A percentile compares a stretch with the other conserved stretches of the same genome.
Evolutionary conservation across 64 coral and sea anemone genomes (phyloP).

Genomic region (Pachyseris speciosa): DNA sequence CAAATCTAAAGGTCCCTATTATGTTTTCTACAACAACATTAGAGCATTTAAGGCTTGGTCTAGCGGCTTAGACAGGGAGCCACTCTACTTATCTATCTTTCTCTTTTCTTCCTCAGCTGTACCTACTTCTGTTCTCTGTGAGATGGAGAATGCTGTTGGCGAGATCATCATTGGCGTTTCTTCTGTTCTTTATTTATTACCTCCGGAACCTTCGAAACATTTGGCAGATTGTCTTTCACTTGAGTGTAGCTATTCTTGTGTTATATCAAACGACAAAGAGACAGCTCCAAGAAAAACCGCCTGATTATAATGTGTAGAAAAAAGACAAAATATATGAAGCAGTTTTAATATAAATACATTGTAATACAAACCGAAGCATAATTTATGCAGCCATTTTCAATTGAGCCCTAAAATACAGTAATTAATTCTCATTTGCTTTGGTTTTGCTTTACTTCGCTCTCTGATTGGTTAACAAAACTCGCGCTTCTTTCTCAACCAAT

Average conservation of each 20-base stretch:
- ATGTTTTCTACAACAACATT: no score
- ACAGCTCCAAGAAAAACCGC: slow-evolving; percentile 79
- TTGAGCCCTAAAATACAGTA: no score
- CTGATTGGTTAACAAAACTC: no score
- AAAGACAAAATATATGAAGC: neutral
- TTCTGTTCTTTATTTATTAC: slow-evolving; percentile 67
- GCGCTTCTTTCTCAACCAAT: no score
- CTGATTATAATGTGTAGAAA: slow-evolving; percentile 87
- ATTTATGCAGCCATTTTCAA: no score
- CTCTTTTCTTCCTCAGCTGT: slow-evolving; percentile 49
- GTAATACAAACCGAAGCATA: neutral
- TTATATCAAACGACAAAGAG: slow-evolving; percentile 80
- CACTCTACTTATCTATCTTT: neutral
- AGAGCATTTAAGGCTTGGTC: no score
- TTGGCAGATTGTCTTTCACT: slow-evolving; percentile 87
- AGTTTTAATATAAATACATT: neutral
- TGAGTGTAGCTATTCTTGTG: slow-evolving; percentile 39
- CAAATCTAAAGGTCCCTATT: no score
- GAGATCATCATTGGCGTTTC: slow-evolving; percentile 34
- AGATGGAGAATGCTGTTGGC: slow-evolving; percentile 73
- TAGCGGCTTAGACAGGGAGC: no score
- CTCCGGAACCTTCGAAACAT: slow-evolving; percentile 76
- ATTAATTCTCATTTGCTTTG: no score
- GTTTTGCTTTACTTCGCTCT: no score
- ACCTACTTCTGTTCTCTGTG: slow-evolving; percentile 74